Base-by-base conservation (phyloP, 1,140 invertebrate genomes). In the Campodea augens region DNA sequence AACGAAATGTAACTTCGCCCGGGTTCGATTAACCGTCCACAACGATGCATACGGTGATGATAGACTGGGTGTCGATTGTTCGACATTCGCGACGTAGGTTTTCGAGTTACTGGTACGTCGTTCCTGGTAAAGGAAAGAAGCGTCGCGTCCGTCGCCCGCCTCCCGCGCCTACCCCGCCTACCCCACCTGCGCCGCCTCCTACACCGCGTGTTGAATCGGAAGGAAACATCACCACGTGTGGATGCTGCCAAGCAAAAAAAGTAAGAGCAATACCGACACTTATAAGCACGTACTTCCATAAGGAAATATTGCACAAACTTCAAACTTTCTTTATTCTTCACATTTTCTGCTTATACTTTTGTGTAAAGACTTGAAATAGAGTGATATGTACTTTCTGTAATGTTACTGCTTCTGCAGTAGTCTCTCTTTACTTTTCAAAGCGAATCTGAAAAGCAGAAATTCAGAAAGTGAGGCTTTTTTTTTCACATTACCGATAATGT, bases 51-150 rank as follows among this genome's bases (percentile, higher is more conserved):
- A n/a, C n/a, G n/a, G n/a, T n/a, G n/a, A 82, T 81, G 78, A 81
- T 81, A 52, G 78, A 81, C 64, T 81, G 78, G 78, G 77, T 81
- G 47, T 80, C 75, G 47, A 79, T 81, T 46, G 75, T 80, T 24
- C 68, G 76, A 43, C 74, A 79, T 53, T 79, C 76, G 29, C 60
- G 74, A 22, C 69, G 77, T 25, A 66, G 77, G 24, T 78, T 81
- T 58, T 79, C 75, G 46, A 76, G 74, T 59, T 79, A 77, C 56
- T 71, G 78, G 57, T 75, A 74, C 55, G 63, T 69, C 12, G 71
- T 75, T 29, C 75, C 75, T 7, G 63, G 65, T 38, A 32, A 7
- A 15, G 15, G 15, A 7, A 7, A 32, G 7, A 49, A 53, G 29
- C 75, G 73, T 60, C 70, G 76, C 48, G 63, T 72, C 51, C 69